phyloP scores from a whole-genome alignment of 2,113 vertebrate genomes.

The Stomatorhinus ivindoensis region DNA sequence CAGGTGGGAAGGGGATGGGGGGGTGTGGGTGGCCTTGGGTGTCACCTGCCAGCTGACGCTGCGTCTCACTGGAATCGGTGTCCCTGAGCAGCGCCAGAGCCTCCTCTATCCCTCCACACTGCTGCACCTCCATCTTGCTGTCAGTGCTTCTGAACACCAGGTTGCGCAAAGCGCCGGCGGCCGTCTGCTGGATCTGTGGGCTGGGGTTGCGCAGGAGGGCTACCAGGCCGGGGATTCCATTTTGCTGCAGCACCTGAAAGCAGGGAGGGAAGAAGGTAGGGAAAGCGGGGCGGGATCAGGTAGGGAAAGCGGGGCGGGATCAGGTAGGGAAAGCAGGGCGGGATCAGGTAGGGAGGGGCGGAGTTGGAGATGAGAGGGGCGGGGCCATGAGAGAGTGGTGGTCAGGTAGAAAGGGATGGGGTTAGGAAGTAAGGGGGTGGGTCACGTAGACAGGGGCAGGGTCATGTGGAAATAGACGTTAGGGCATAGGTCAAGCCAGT shows the following conservation, averaged over 20 bases:
- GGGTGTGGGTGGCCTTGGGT: not conserved
- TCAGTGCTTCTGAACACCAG: conserved; percentile 68
- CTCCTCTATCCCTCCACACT: conserved; percentile 66
- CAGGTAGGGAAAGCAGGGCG: not conserved
- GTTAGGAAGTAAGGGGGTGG: not conserved
- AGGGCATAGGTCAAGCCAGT: not conserved
- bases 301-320: not conserved
- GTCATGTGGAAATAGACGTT: not conserved
- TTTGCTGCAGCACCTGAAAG: conserved; percentile 64
- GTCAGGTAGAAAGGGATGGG: not conserved
- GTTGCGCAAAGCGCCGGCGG: conserved; percentile 80
- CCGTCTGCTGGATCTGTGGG: conserved; percentile 63
- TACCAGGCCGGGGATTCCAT: conserved; percentile 71
- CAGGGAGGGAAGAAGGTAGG: not conserved
- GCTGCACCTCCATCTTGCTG: conserved; percentile 76
- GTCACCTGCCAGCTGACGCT: conserved; percentile 83
- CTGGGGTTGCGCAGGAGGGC: conserved; percentile 66
- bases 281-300: not conserved
- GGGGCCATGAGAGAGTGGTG: not conserved
- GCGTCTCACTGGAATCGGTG: conserved; percentile 67
- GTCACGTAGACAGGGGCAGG: not conserved
- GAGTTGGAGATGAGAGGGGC: not conserved
- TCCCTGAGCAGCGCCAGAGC: conserved; percentile 67
- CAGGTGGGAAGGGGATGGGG: not conserved
- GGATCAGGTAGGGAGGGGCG: not conserved